Evolutionary conservation across 2,113 vertebrate species (phyloP), one percentile per base, ranked within the genome.

Genomic region (Rallus limicola): DNA sequence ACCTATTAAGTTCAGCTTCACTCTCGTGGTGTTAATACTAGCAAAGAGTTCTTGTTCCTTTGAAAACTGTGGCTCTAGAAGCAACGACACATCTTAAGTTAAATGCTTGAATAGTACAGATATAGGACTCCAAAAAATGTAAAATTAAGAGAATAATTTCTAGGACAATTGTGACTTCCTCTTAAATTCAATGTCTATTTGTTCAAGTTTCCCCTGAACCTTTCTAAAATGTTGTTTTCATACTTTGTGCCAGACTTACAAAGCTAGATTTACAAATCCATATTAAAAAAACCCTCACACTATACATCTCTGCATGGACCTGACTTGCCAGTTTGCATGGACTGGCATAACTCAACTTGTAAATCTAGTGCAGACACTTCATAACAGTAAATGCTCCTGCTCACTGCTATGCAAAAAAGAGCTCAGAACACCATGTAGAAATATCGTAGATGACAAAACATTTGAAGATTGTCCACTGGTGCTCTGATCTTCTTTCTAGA

Each of bases 21-120:
- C 99, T 2, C 99, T 98, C 0, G 99, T 99, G 90, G 98, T 99
- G 97, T 99, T 99, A 95, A 99, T 98, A 96, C 99, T 99, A 97
- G 99, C 98, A 60, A 99, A 99, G 85, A 99, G 98, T 82, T 99
- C 99, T 26, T 99, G 99, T 89, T 99, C 99, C 98, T 99, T 99
- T 36, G 99, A 99, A 97, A 99, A 99, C 96, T 99, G 99, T 19
- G 99, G 99, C 78, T 99, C 99, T 99, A 96, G 3, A 48, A 71
- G 64, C 63, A 85, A 38, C 15, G 18, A 48, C 18, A 55, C 8
- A 50, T 9, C 89, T 50, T 28, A 80, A 65, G 68, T 29, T 17
- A 87, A 93, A 85, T 28, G 29, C 23, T 93, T 87, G 53, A 55
- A 7, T 56, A 68, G 52, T 93, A 33, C 10, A 55, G 58, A 36